Conservation (phyloP, 2,113 vertebrate species). For the Bujurquina vittata region DNA sequence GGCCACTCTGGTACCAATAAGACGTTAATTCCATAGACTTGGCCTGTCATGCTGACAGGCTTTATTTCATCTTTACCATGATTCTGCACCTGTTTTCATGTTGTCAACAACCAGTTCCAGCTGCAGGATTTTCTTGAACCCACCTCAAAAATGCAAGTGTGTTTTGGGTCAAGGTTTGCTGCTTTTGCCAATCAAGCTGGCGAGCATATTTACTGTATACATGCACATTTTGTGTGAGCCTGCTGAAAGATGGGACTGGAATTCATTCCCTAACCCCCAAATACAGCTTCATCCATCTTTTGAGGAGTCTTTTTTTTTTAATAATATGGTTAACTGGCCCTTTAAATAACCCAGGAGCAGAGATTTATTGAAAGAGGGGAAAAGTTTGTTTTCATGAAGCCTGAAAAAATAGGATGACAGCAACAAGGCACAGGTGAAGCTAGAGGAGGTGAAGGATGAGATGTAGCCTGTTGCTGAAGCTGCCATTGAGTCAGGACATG, state of each 20-base stretch:
- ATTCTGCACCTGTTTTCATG: no score
- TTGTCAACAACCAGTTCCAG: no score
- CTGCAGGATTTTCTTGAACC: background rate
- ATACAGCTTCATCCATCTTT: background rate
- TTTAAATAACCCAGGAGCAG: background rate
- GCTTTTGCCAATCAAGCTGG: background rate
- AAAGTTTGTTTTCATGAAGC: background rate
- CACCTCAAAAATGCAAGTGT: background rate
- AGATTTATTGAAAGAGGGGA: background rate
- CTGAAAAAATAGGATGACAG: background rate
- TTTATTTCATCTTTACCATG: background rate
- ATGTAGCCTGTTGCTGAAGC: background rate
- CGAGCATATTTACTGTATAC: no score
- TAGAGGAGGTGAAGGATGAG: constrained; percentile 6
- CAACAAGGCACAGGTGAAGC: background rate
- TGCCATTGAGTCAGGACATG: background rate
- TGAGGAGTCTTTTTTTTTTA: no score
- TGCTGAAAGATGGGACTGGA: no score
- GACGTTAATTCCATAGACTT: background rate
- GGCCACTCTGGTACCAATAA: background rate
- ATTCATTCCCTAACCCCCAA: background rate
- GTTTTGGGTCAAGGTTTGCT: background rate
- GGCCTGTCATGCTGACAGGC: background rate
- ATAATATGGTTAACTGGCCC: background rate
- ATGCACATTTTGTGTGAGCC: no score